Conservation (phyloP, 2,113 vertebrate genomes). For the Otis tarda region DNA sequence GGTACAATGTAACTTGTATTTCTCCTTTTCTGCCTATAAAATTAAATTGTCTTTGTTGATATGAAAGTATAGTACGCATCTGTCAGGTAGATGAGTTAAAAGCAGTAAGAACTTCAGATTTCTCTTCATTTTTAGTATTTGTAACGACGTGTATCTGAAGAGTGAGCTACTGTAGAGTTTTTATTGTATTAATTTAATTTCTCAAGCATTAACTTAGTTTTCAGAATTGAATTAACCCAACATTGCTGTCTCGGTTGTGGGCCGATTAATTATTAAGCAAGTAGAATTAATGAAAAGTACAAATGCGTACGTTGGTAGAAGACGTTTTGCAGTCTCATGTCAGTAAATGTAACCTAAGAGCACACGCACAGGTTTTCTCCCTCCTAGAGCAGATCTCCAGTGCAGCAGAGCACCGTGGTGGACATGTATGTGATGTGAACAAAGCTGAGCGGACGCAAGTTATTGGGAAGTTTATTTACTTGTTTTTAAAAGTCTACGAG, state of each 20-base stretch:
- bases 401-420: not conserved
- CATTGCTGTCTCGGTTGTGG: not conserved
- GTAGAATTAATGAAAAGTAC: not conserved
- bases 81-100: not conserved
- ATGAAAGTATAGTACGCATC: not conserved
- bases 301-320: not conserved
- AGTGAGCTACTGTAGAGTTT: not conserved
- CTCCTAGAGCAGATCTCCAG: not conserved
- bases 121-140: not conserved
- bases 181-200: not conserved
- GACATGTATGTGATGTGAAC: accelerated
- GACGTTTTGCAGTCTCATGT: not conserved
- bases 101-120: not conserved
- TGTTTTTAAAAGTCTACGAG: not conserved
- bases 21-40: not conserved
- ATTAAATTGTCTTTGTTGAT: not conserved
- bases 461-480: not conserved
- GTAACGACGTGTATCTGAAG: not conserved
- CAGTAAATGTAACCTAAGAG: not conserved
- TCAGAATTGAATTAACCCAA: not conserved
- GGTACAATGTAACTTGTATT: not conserved
- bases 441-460: not conserved
- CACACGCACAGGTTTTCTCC: not conserved
- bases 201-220: not conserved
- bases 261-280: not conserved